Percentiles rank a stretch among this genome's conserved stretches.
Evolutionary conservation across 2,113 vertebrate species (phyloP).

Genomic region (Speoplatyrhinus poulsoni): DNA sequence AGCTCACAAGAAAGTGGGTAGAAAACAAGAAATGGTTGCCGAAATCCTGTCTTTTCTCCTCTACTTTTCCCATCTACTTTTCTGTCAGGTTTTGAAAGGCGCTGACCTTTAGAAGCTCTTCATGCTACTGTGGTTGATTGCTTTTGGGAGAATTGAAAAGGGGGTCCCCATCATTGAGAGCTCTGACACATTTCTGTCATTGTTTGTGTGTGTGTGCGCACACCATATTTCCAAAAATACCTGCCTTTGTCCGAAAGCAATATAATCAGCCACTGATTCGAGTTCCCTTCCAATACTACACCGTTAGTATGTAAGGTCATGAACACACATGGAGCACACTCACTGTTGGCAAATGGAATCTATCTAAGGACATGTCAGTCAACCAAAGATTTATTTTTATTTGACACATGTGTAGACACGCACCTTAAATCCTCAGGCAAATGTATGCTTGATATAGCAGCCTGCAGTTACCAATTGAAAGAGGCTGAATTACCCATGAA

Average conservation of each 20-base stretch:
- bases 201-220: slow-evolving; percentile 8
- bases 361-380: slow-evolving; percentile 39
- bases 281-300: slow-evolving; percentile 6
- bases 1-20: neutral
- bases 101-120: slow-evolving; percentile 52
- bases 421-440: no score
- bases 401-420: no score
- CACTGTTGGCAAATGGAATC: slow-evolving; percentile 35
- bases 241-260: slow-evolving; percentile 43
- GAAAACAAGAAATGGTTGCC: neutral
- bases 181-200: neutral
- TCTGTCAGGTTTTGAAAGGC: slow-evolving; percentile 22
- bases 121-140: slow-evolving; percentile 33
- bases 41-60: slow-evolving; percentile 1
- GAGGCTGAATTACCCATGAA: no score
- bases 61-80: neutral
- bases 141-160: slow-evolving; percentile 40
- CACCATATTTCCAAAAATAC: slow-evolving; percentile 25
- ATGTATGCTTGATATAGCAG: no score
- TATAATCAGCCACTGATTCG: slow-evolving; percentile 40
- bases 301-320: slow-evolving; percentile 54
- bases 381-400: slow-evolving; percentile 18
- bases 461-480: no score
- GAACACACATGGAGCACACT: slow-evolving; percentile 18
- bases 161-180: neutral